Evolutionary conservation across 2,888 invertebrate species (phyloP), one percentile per base, ranked within the genome.

Genomic region (Heteromyza rotundicornis): DNA sequence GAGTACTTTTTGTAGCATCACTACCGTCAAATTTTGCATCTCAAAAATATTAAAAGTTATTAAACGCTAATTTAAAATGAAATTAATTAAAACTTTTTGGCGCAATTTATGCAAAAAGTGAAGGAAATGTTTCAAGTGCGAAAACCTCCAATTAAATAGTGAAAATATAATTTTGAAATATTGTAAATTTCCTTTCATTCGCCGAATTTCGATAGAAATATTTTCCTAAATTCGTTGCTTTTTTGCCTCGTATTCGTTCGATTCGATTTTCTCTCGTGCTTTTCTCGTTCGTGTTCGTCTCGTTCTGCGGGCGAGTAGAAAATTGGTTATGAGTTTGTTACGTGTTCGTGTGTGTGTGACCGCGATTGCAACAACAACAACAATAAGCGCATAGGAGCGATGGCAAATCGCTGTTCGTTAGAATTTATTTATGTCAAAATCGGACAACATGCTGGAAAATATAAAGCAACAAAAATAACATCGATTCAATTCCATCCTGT

Each of bases 41-140:
- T 63, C 2, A n/a, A 67, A 68, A 63, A 60, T 67, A 61, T 57
- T 62, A 61, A 66, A 69, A 67, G 61, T 50, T 63, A 64, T 66
- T 67, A 56, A 63, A 60, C 59, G n/a, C 52, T 59, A 64, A 64
- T 57, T 61, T 61, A 60, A 60, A 64, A 10, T 47, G 61, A 69
- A 67, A 66, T 63, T 64, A 62, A 68, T 62, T 64, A 32, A 56
- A 61, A 66, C 60, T 56, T 63, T 47, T 55, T 65, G 63, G 63
- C 64, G 64, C 62, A 66, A 66, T 62, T 65, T 57, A 54, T 63
- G 55, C 54, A 56, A 60, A 60, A 60, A 67, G 58, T 52, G 32
- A 62, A 59, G 59, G 63, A 64, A 67, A 62, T 53, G 56, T 57
- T 53, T 53, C 51, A 22, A 51, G 23, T 57, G 35, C 22, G 19